These are phyloP conservation scores for Luidia sarsii DNA, from an alignment of 53 echinoderm and acorn worm genomes.

Conservation along the genomic window DNA sequence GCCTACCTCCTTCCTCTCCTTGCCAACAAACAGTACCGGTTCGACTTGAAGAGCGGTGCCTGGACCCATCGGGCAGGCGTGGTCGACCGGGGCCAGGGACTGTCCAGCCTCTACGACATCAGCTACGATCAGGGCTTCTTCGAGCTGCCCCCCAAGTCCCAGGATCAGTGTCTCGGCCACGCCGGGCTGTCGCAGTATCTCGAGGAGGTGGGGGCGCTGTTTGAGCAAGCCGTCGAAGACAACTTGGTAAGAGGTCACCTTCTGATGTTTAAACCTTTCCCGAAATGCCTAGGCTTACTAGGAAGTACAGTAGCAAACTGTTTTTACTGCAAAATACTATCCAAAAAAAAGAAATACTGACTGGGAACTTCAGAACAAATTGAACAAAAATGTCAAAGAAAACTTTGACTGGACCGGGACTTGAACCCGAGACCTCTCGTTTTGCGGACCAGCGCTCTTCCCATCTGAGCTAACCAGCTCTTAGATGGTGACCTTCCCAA, in stretches of 20 bases:
- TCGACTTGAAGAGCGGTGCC: constrained; percentile 72
- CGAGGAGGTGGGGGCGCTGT: constrained; percentile 38
- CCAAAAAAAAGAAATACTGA: too few relatives aligned
- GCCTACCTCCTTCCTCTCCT: not conserved
- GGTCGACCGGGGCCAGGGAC: constrained; percentile 55
- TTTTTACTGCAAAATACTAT: too few relatives aligned
- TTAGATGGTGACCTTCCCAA: too few relatives aligned
- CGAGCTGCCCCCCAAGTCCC: not conserved
- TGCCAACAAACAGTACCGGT: constrained; percentile 83
- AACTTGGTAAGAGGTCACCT: constrained; percentile 27
- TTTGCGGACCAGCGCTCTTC: too few relatives aligned
- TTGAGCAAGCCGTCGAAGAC: constrained; percentile 45
- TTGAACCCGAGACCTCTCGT: too few relatives aligned
- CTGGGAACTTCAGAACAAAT: too few relatives aligned
- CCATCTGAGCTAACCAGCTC: too few relatives aligned
- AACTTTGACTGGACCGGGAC: too few relatives aligned
- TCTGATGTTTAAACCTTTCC: too few relatives aligned
- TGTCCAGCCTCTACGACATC: constrained; percentile 77
- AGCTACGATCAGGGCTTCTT: constrained; percentile 74
- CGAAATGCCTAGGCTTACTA: too few relatives aligned
- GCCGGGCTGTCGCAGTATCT: constrained; percentile 37
- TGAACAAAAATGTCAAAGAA: too few relatives aligned
- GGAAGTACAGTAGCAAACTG: too few relatives aligned
- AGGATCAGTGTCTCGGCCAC: constrained; percentile 46
- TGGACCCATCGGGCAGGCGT: constrained; percentile 73